phyloP scores from a whole-genome alignment of 2,113 vertebrate genomes.

The Alligator sinensis region DNA sequence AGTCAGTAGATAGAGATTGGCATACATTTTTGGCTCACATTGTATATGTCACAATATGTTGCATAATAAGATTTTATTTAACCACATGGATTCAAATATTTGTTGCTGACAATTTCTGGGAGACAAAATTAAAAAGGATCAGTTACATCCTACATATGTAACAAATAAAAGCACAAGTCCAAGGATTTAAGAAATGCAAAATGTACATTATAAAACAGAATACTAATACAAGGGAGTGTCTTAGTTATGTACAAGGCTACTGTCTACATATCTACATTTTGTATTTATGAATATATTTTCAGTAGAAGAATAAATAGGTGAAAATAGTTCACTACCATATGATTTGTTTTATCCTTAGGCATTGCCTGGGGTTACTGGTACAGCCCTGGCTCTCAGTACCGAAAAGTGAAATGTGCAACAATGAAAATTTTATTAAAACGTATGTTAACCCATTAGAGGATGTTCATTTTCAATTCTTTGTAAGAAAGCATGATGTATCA shows the following conservation, averaged over 20 bases:
- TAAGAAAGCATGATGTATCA: conserved; percentile 82
- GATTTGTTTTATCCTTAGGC: conserved; percentile 86
- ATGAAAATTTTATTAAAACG: conserved; percentile 87
- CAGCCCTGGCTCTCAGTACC: conserved; percentile 77
- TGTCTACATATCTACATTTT: conserved; percentile 71
- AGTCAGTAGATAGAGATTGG: conserved; percentile 5
- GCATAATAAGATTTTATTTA: conserved; percentile 48
- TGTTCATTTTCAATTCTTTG: conserved; percentile 85
- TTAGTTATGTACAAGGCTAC: conserved; percentile 68
- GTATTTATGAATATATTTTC: conserved; percentile 82
- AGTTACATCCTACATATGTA: neutral
- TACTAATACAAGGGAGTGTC: conserved; percentile 46
- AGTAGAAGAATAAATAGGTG: conserved; percentile 81
- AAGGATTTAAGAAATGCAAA: conserved; percentile 32
- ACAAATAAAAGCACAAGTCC: conserved; percentile 29
- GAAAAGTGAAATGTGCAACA: conserved; percentile 83
- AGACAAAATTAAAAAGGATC: conserved; percentile 62
- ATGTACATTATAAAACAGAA: conserved; percentile 65
- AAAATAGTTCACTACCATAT: conserved; percentile 80
- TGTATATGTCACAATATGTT: neutral
- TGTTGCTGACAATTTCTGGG: conserved; percentile 36
- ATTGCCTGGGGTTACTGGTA: conserved; percentile 83
- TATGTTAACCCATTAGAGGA: conserved; percentile 85
- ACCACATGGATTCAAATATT: neutral
- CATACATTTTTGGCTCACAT: neutral